These are phyloP conservation scores for Parapristionchus giblindavisi DNA, from an alignment of 2,888 invertebrate genomes.

Conservation along the genomic window DNA sequence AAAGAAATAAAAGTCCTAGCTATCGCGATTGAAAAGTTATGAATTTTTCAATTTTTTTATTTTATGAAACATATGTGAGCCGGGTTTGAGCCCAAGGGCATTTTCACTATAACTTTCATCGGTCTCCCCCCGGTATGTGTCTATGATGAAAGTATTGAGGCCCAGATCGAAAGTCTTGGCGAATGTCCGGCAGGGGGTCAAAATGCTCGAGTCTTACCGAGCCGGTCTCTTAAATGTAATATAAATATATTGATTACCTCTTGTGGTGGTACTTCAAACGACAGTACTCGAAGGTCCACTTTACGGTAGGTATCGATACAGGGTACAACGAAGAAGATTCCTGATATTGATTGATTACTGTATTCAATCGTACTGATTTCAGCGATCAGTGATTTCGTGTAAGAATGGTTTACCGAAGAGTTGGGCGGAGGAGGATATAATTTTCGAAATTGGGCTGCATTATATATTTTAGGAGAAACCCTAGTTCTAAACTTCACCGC, in stretches of 20 bases:
- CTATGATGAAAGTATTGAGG: no score
- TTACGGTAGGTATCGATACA: conserved; percentile 74
- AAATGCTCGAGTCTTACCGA: neutral
- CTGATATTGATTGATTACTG: conserved; percentile 39
- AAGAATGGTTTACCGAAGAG: neutral
- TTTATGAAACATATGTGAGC: no score
- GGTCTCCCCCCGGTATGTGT: no score
- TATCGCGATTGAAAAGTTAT: no score
- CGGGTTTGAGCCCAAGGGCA: no score
- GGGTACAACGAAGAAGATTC: conserved; percentile 78
- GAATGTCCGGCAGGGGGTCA: no score
- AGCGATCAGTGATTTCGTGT: neutral
- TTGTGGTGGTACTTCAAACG: conserved; percentile 96
- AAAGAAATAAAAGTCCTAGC: no score
- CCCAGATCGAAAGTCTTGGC: no score
- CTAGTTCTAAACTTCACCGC: no score
- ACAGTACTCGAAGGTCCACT: conserved; percentile 91
- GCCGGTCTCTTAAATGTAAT: neutral
- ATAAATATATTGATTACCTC: conserved; percentile 77
- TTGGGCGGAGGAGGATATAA: neutral
- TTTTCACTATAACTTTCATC: no score
- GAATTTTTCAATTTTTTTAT: no score
- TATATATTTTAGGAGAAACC: no score
- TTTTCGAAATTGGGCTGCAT: neutral
- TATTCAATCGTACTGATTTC: neutral